Base-by-base conservation (phyloP, 2,888 invertebrate species). In the Melinaea menophilus region DNA sequence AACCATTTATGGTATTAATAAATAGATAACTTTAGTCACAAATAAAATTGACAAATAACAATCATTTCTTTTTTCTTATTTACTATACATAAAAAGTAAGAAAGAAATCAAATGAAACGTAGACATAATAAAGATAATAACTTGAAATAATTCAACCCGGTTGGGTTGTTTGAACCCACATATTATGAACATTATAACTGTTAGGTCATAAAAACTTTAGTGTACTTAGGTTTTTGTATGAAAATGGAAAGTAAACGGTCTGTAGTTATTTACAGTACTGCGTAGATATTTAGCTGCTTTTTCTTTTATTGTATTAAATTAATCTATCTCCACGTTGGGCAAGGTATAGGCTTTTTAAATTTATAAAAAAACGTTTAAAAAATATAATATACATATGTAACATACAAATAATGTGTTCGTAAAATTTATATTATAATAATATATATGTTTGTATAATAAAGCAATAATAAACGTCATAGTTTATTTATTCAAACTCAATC, bases 151-250 rank as follows among this genome's bases (percentile, higher is more conserved):
- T 11, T 35, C 51, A 33, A 51, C 37, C 55, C 22, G 22, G 22
- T 22, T 22, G 22, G 22, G 22, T 22, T 22, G 1, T 22, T 22
- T 22, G 22, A 51, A 54, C 48, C 54, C 55, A 57, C 62, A 63
- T 62, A 64, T 64, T 66, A 65, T 66, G 63, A 66, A 69, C 68
- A 66, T 68, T 69, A 63, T 68, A 69, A 68, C 68, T 70, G 68
- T 66, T 64, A 66, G 62, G 61, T 68, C 68, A 65, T 68, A 68
- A 65, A 67, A 70, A 68, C 68, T 68, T 65, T 70, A 68, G 69
- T 68, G 63, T 62, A 63, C 63, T 59, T 70, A 68, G 65, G 62
- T 59, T 65, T 67, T 67, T 66, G 56, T 68, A 65, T 68, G 65
- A 60, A 65, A 69, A 55, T 63, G 66, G 68, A 65, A 63, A 59